Percentiles rank a stretch among this genome's conserved stretches.
Conservation (phyloP, 1,140 invertebrate genomes). For the Elysia chlorotica region DNA sequence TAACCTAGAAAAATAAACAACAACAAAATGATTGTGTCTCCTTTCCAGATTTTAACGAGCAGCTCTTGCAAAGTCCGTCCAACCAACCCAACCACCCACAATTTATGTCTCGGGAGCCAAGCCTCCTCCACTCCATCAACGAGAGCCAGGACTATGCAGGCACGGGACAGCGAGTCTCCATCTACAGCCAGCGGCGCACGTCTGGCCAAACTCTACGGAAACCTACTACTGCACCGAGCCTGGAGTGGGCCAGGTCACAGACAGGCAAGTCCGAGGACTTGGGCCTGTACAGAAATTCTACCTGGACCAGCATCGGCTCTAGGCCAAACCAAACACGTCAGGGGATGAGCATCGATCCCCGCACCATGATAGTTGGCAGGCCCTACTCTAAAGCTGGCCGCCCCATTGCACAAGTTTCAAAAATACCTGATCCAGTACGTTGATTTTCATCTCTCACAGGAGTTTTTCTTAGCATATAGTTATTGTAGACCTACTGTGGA, state of each 20-base stretch:
- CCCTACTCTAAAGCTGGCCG: slow-evolving; percentile 43
- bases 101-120: neutral
- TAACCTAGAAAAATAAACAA: no score
- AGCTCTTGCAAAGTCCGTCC: no score
- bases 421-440: slow-evolving; percentile 49
- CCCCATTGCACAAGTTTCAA: slow-evolving; percentile 45
- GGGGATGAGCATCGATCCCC: no score
- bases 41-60: no score
- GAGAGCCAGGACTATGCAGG: neutral
- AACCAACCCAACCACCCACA: no score
- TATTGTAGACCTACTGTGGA: no score
- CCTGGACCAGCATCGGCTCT: neutral
- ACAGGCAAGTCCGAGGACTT: neutral
- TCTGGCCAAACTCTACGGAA: no score
- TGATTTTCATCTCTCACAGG: no score
- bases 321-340: no score
- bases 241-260: neutral
- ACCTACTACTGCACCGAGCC: neutral
- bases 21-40: no score
- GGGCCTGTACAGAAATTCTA: neutral
- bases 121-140: neutral
- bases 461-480: no score
- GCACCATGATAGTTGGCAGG: no score
- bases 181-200: neutral
- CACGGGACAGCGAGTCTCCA: neutral